Percentiles rank a stretch among this genome's conserved stretches.
These are phyloP conservation scores for Formica selysi DNA, from an alignment of 1,140 invertebrate genomes.

Conservation along the genomic window DNA sequence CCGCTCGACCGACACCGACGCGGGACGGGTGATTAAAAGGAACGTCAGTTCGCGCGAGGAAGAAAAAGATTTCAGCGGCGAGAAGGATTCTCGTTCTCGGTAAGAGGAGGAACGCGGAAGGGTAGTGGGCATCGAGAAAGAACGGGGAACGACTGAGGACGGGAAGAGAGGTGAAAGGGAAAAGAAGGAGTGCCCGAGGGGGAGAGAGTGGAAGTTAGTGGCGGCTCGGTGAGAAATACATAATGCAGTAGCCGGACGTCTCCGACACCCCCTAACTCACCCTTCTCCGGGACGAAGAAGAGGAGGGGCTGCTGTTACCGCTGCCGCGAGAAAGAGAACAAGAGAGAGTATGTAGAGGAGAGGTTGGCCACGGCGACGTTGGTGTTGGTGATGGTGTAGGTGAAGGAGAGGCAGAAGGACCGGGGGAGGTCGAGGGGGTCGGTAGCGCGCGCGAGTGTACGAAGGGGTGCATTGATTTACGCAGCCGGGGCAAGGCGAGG, in stretches of 20 bases:
- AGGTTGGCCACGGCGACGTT: conserved; percentile 34
- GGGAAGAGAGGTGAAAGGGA: conserved; percentile 19
- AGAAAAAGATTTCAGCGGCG: conserved; percentile 43
- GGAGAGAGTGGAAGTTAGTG: conserved; percentile 76
- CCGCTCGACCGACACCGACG: conserved; percentile 8
- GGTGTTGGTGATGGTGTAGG: conserved; percentile 48
- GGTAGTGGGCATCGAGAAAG: conserved; percentile 35
- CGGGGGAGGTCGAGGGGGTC: conserved; percentile 53
- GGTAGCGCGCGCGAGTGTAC: conserved; percentile 72
- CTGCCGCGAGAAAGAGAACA: conserved; percentile 27
- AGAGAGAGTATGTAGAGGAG: conserved; percentile 54
- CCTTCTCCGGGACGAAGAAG: conserved; percentile 62
- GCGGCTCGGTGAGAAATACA: conserved; percentile 84
- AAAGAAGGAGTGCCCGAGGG: conserved; percentile 28
- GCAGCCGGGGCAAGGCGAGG: conserved; percentile 80
- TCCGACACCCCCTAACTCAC: conserved; percentile 84
- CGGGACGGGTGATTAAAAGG: conserved; percentile 57
- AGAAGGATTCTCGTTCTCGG: conserved; percentile 16
- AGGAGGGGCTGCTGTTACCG: conserved; percentile 34
- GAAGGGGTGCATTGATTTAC: conserved; percentile 85
- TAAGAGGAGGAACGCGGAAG: conserved; percentile 26
- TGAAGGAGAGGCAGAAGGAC: conserved; percentile 32
- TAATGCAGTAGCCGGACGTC: conserved; percentile 87
- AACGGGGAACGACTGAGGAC: neutral
- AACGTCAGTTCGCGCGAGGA: conserved; percentile 30